These are phyloP conservation scores for Latrodectus hesperus DNA, from an alignment of 2,888 invertebrate genomes.

Conservation along the genomic window DNA sequence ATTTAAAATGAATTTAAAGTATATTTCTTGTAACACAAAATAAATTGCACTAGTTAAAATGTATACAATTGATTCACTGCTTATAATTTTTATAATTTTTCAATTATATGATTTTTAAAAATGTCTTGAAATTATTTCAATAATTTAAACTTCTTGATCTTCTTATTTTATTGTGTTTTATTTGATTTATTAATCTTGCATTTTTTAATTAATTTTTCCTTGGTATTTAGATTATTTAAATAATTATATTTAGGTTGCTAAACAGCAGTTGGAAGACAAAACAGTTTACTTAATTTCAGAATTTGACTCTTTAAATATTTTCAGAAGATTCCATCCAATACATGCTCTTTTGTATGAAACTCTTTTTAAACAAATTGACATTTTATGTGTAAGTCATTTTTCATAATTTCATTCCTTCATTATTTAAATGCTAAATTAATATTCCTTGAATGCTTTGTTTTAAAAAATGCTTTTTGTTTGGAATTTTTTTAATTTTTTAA, in stretches of 20 bases:
- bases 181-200: conserved; percentile 6
- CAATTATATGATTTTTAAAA: no score
- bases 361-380: conserved; percentile 28
- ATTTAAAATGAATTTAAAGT: no score
- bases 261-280: neutral
- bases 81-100: no score
- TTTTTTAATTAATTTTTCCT: conserved; percentile 12
- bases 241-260: neutral
- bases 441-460: no score
- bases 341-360: neutral
- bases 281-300: neutral
- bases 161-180: neutral
- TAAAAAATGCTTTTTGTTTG: no score
- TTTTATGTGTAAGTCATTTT: conserved; percentile 21
- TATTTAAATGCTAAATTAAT: neutral
- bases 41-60: no score
- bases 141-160: no score
- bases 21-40: no score
- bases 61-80: no score
- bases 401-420: neutral
- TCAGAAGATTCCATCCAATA: neutral
- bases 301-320: conserved; percentile 6
- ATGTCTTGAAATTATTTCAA: no score
- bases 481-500: neutral
- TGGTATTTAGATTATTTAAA: neutral